Evolutionary conservation across 2,888 invertebrate genomes (phyloP), one percentile per base, ranked within the genome.

Genomic region (Slavum lentiscoides): DNA sequence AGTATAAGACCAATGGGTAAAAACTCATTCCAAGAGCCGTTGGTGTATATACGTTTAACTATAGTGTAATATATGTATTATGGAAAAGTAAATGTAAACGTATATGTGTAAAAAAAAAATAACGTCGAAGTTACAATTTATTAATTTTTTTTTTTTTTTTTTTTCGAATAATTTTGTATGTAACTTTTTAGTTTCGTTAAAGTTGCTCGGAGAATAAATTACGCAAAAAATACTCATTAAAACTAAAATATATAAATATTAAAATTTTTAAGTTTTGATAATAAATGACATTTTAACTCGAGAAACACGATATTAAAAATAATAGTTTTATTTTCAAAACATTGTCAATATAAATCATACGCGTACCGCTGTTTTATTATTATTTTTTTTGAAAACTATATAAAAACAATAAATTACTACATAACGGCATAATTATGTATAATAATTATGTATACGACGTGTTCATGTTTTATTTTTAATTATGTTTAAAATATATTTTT

Each of bases 271-370:
- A 21, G 69, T 55, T 30, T 19, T 17, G 23, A 53, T 55, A 30
- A 69, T 19, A 19, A 49, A 49, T 55, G 30, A 55, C 53, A 49
- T 69, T 19, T 69, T 55, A 69, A 55, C 17, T 11, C 55, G 19
- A 55, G 19, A 55, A 69, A 11, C 9, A 9, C 17, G 23, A 55
- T 30, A n/a, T 55, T 55, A 69, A 55, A 30, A 53, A 70, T 70
- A 58, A 58, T 39, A 17, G 58, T 39, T 70, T 58, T 58, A 37
- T 39, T 53, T 49, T 30, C n/a, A 69, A 69, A 70, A 43, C 43
- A 43, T 43, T 43, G 2, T 9, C 7, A 6, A 43, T 43, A 43
- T 43, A 43, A 43, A 43, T 43, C 7, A 43, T 43, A 43, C 30
- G 30, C 6, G 43, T 1, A 7, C 11, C 43, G 7, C 43, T n/a